These are phyloP conservation scores for Furnarius figulus DNA, from an alignment of 2,113 vertebrate genomes.

Conservation along the genomic window DNA sequence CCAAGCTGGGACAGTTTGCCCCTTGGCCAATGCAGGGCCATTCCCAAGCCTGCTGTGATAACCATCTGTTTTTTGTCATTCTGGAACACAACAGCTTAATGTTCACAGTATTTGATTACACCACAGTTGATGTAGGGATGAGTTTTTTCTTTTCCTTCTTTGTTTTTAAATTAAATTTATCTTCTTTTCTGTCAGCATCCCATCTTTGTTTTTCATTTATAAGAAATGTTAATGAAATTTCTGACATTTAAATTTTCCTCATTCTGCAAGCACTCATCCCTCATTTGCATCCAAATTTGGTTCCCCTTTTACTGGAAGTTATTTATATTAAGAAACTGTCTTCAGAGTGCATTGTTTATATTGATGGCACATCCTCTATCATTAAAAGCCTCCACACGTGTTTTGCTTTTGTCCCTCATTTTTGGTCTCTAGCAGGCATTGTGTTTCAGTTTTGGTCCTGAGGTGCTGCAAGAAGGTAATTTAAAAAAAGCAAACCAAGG, in stretches of 20 bases:
- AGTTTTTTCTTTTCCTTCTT: background rate
- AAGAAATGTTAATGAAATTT: background rate
- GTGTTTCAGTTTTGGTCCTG: background rate
- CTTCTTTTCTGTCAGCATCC: background rate
- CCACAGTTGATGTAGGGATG: background rate
- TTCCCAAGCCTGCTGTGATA: background rate
- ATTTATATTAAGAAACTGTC: background rate
- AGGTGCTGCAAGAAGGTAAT: background rate
- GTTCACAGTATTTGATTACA: background rate
- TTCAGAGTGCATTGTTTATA: background rate
- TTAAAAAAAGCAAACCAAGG: background rate
- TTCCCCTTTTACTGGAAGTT: background rate
- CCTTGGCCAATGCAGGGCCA: background rate
- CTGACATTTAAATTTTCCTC: background rate
- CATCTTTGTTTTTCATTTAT: background rate
- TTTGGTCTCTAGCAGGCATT: background rate
- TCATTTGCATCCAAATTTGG: conserved; percentile 19
- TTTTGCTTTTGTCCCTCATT: background rate
- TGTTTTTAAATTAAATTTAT: background rate
- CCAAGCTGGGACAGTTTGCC: background rate
- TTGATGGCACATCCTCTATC: background rate
- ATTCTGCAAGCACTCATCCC: background rate
- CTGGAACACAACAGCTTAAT: background rate
- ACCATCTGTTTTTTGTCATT: background rate
- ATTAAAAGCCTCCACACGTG: background rate